Base-by-base conservation (phyloP, 2,888 invertebrate genomes). In the Spodoptera picta region DNA sequence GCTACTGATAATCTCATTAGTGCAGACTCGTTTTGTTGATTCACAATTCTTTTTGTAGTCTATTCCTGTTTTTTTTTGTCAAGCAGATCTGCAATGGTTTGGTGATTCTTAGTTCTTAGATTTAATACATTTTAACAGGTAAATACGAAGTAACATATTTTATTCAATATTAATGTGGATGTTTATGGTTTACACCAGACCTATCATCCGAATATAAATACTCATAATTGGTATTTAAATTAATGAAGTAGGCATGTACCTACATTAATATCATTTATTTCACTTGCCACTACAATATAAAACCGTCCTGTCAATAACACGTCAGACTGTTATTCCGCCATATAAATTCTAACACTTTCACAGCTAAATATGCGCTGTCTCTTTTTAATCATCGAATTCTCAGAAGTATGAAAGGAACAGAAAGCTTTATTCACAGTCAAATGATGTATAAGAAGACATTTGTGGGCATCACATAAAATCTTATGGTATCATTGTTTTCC, bases 401-500 rank as follows among this genome's bases (percentile, higher is more conserved):
- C 0, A 2, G 7, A 7, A 7, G 55, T 43, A 50, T 27, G 71
- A 73, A 47, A 64, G 56, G 14, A 75, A 71, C n/a, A 49, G 50
- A 43, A 4, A 45, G 11, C 53, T 19, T 58, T 70, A 59, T 62
- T 69, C 47, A 62, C 45, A 76, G 56, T 60, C 73, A 58, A 56
- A 60, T 41, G 60, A 62, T 53, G 64, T 69, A 59, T 54, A 79
- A 68, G 60, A 72, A 76, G 69, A 68, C 72, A 69, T 79, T 75
- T 62, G 79, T 65, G 70, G 66, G 49, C 54, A 64, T 50, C 64
- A 51, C 75, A 69, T 79, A 66, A 79, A 75, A 79, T 51, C 42
- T 71, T 69, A 79, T 73, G 73, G 73, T 23, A 10, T 63, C 69
- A 73, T 75, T 71, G 79, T 79, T 79, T 65, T 60, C 42, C 52